Percentiles rank a stretch among this genome's conserved stretches.
These are phyloP conservation scores for Dicerorhinus sumatrensis DNA, from an alignment of 2,113 vertebrate genomes.

Conservation along the genomic window DNA sequence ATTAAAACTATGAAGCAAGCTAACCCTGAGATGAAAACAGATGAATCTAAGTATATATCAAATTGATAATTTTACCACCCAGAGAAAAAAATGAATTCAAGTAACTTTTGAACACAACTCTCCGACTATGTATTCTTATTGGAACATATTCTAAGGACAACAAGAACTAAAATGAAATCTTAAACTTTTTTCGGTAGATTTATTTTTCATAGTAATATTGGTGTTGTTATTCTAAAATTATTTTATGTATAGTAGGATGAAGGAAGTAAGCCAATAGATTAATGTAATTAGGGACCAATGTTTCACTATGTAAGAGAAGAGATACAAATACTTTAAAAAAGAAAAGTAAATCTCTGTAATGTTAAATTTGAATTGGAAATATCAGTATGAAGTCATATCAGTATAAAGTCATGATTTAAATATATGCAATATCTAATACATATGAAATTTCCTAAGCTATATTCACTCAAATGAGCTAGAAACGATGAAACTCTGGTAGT, in stretches of 20 bases:
- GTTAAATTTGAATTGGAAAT: constrained; percentile 22
- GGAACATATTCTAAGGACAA: background rate
- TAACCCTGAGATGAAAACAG: background rate
- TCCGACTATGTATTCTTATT: background rate
- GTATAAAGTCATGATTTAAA: background rate
- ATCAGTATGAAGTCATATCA: background rate
- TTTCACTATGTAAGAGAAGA: background rate
- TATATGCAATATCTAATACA: background rate
- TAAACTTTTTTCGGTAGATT: background rate
- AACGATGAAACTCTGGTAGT: background rate
- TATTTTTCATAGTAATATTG: background rate
- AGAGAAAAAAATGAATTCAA: background rate
- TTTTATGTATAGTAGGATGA: background rate
- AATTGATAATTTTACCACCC: background rate
- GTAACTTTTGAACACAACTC: background rate
- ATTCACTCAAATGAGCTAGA: background rate
- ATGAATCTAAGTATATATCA: background rate
- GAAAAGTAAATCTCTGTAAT: background rate
- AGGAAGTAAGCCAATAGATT: background rate
- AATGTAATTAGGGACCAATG: background rate
- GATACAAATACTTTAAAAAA: background rate
- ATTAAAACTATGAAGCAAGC: background rate
- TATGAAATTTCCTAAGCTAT: background rate
- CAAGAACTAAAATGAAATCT: background rate
- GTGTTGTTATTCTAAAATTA: background rate